These are phyloP conservation scores for Polypedilum vanderplanki DNA, from an alignment of 1,140 invertebrate species.

Conservation along the genomic window DNA sequence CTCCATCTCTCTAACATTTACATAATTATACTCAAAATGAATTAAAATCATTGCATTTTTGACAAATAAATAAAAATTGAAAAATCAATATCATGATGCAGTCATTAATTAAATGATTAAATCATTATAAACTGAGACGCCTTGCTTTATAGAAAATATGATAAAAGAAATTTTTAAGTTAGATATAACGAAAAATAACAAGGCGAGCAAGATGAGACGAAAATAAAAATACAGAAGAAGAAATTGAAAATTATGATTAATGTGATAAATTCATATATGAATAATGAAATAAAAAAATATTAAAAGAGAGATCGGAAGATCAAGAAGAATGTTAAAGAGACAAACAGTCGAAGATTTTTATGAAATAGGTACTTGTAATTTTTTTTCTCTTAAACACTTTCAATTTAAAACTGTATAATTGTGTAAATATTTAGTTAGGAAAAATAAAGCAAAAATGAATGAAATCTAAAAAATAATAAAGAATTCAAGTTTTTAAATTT, in stretches of 20 bases:
- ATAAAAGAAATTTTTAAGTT: not conserved
- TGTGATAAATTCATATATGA: constrained; percentile 13
- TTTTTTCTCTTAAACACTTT: too few relatives aligned
- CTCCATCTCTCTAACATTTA: not conserved
- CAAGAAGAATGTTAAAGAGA: not conserved
- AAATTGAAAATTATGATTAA: constrained; percentile 17
- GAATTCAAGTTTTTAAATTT: too few relatives aligned
- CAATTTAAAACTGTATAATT: too few relatives aligned
- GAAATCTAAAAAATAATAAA: too few relatives aligned
- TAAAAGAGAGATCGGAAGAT: constrained; percentile 9
- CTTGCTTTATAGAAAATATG: not conserved
- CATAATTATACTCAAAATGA: not conserved
- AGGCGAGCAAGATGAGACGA: not conserved
- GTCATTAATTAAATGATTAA: constrained; percentile 20
- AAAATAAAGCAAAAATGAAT: too few relatives aligned
- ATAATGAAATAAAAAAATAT: not conserved
- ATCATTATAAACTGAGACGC: constrained; percentile 11
- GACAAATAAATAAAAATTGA: not conserved
- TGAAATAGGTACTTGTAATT: too few relatives aligned
- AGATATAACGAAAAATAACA: not conserved
- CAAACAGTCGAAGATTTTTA: not conserved
- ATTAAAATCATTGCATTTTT: not conserved
- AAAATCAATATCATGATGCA: constrained; percentile 19
- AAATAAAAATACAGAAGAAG: constrained; percentile 13
- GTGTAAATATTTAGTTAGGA: too few relatives aligned